Evolutionary conservation across 2,888 invertebrate species (phyloP).

Genomic region (Agrilus biguttatus): DNA sequence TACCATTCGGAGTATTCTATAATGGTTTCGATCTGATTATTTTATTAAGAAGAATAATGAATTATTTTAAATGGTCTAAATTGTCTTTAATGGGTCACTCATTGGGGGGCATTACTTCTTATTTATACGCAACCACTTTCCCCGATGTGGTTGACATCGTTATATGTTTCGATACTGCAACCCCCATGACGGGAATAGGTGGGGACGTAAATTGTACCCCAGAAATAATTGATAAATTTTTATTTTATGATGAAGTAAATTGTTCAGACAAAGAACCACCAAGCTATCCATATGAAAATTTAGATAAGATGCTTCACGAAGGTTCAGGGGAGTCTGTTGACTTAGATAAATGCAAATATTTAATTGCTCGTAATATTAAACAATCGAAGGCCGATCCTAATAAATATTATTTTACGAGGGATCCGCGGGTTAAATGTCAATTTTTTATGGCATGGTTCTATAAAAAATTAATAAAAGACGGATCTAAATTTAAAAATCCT

Average conservation of each 20-base stretch:
- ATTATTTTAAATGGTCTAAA: slow-evolving; percentile 51
- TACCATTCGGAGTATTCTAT: slow-evolving; percentile 22
- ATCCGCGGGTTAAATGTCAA: no score
- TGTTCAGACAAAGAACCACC: slow-evolving; percentile 36
- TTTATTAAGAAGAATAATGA: slow-evolving; percentile 39
- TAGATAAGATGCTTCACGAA: slow-evolving; percentile 37
- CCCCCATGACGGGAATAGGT: slow-evolving; percentile 23
- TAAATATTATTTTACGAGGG: slow-evolving; percentile 39
- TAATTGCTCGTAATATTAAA: slow-evolving; percentile 36
- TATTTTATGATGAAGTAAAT: slow-evolving; percentile 27
- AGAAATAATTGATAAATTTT: slow-evolving; percentile 31
- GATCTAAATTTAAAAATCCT: no score
- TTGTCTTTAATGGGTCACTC: slow-evolving; percentile 52
- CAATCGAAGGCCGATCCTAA: slow-evolving; percentile 37
- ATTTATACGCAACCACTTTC: slow-evolving; percentile 42
- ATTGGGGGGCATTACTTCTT: slow-evolving; percentile 44
- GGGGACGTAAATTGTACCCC: slow-evolving; percentile 31
- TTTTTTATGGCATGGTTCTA: no score
- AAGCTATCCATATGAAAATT: slow-evolving; percentile 41
- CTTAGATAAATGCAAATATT: slow-evolving; percentile 13
- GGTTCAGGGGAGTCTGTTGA: slow-evolving; percentile 13
- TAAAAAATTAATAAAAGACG: no score
- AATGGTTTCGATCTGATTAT: slow-evolving; percentile 22
- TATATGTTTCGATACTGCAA: slow-evolving; percentile 37
- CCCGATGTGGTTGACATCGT: slow-evolving; percentile 42